Evolutionary conservation across 2,113 vertebrate species (phyloP).

Genomic region (Danionella cerebrum): DNA sequence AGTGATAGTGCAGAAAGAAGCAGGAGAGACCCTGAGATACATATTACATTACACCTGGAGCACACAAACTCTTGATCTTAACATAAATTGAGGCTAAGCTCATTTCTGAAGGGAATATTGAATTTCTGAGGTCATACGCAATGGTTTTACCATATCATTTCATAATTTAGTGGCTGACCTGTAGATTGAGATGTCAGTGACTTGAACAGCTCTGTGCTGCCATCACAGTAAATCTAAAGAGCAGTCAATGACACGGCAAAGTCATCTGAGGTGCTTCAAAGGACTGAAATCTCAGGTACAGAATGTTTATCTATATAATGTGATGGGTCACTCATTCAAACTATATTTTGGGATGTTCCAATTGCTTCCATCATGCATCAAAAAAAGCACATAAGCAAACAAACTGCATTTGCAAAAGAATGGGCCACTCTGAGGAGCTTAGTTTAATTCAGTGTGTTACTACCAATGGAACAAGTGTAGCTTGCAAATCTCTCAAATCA

Average conservation of each 20-base stretch:
- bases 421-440: too few relatives aligned
- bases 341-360: too few relatives aligned
- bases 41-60: constrained; percentile 26
- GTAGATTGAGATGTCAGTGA: neutral
- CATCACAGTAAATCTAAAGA: too few relatives aligned
- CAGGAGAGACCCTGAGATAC: constrained; percentile 20
- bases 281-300: neutral
- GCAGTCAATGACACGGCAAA: neutral
- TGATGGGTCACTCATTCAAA: too few relatives aligned
- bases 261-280: neutral
- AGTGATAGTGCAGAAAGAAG: constrained; percentile 16
- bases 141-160: constrained; percentile 5
- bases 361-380: too few relatives aligned
- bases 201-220: too few relatives aligned
- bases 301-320: neutral
- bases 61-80: neutral
- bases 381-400: too few relatives aligned
- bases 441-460: too few relatives aligned
- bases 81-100: neutral
- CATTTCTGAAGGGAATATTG: constrained; percentile 20
- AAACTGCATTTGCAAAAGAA: too few relatives aligned
- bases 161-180: constrained; percentile 11
- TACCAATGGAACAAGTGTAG: too few relatives aligned
- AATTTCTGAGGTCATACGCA: neutral
- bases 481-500: too few relatives aligned